phyloP scores from a whole-genome alignment of 2,888 invertebrate species.

The Ctena decussata region DNA sequence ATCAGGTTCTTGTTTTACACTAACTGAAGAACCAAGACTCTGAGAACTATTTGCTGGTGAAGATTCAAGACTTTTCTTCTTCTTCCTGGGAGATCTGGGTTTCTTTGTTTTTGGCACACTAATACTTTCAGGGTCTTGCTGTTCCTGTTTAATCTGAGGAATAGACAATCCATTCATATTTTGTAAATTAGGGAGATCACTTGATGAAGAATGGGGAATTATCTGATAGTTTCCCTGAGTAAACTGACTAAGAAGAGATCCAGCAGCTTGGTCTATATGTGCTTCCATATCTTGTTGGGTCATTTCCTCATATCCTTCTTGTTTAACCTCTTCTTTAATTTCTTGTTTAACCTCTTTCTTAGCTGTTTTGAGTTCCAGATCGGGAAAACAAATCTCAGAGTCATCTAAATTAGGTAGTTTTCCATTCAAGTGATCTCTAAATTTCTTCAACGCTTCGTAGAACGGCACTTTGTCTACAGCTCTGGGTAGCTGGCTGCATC shows the following conservation, averaged over 20 bases:
- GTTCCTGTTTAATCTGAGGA: background rate
- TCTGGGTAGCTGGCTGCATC: constrained; percentile 98
- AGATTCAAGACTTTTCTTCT: background rate
- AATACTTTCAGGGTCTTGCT: background rate
- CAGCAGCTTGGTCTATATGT: background rate
- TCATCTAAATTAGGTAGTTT: constrained; percentile 86
- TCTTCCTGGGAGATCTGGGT: background rate
- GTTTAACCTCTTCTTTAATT: no score
- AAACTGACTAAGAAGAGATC: background rate
- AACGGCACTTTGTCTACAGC: constrained; percentile 99
- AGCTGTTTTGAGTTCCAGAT: constrained; percentile 79
- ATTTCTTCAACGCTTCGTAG: constrained; percentile 97
- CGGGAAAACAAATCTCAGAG: constrained; percentile 85
- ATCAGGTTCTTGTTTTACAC: background rate
- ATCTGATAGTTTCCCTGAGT: constrained; percentile 41
- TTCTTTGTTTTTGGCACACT: no score
- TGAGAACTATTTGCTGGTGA: background rate
- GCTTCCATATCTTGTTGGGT: constrained; percentile 7
- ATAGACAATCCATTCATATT: background rate
- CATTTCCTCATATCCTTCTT: constrained; percentile 17
- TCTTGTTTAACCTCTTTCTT: constrained; percentile 70
- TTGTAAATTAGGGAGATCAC: background rate
- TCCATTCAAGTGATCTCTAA: constrained; percentile 97
- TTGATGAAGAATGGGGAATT: constrained; percentile 34
- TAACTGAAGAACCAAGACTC: background rate